Evolutionary conservation across 1,140 invertebrate species (phyloP).

Genomic region (Diploscapter pachys): DNA sequence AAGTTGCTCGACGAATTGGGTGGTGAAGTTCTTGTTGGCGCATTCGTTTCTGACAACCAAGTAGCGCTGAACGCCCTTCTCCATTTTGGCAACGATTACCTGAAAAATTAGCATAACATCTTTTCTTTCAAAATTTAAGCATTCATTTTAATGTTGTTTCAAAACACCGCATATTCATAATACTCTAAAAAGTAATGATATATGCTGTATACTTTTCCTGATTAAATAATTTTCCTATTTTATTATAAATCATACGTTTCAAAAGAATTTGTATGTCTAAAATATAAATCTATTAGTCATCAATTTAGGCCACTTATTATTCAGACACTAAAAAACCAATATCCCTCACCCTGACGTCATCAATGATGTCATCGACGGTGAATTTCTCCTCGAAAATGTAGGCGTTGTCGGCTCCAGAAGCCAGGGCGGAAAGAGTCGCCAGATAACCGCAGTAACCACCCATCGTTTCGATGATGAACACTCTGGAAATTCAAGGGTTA

Average conservation of each 20-base stretch:
- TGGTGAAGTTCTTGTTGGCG: slow-evolving; percentile 91
- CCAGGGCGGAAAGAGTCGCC: slow-evolving; percentile 86
- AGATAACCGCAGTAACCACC: slow-evolving; percentile 97
- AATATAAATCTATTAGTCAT: no score
- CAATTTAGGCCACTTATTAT: no score
- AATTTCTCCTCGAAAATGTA: slow-evolving; percentile 98
- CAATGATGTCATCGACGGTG: slow-evolving; percentile 85
- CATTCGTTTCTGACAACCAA: slow-evolving; percentile 82
- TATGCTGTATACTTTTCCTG: no score
- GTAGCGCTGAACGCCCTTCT: slow-evolving; percentile 87
- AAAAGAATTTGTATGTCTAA: no score
- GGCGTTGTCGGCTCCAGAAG: slow-evolving; percentile 94
- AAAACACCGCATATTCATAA: no score
- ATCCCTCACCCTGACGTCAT: slow-evolving; percentile 69
- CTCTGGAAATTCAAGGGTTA: slow-evolving; percentile 24
- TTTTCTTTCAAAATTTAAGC: slow-evolving; percentile 2
- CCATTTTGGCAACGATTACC: slow-evolving; percentile 89
- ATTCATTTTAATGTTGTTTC: not conserved
- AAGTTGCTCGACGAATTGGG: slow-evolving; percentile 90
- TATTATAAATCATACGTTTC: no score
- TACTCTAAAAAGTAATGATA: no score
- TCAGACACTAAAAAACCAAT: not conserved
- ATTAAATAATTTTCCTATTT: no score
- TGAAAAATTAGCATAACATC: slow-evolving; percentile 67
- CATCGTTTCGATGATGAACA: slow-evolving; percentile 97